phyloP scores from a whole-genome alignment of 2,113 vertebrate genomes.

The Ammodytes marinus region DNA sequence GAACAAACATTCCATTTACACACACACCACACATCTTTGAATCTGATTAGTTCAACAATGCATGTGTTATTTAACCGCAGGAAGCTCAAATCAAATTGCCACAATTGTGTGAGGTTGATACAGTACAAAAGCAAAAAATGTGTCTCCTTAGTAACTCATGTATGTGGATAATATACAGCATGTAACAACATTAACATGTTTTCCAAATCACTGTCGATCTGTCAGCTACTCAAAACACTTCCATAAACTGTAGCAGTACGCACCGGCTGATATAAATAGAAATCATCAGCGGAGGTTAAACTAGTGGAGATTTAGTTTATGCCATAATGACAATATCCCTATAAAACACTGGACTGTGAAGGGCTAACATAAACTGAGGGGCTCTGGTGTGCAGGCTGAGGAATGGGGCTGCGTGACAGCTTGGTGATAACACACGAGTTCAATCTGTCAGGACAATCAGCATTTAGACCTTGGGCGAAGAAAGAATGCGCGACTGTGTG shows the following conservation, averaged over 20 bases:
- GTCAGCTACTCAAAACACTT: conserved; percentile 10
- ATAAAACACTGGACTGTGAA: conserved; percentile 70
- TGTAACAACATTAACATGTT: conserved; percentile 31
- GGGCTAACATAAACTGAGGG: conserved; percentile 70
- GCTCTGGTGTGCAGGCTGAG: conserved; percentile 58
- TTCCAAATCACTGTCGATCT: conserved; percentile 27
- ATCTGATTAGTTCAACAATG: conserved; percentile 73
- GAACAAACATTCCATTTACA: background rate
- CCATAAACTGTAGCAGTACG: background rate
- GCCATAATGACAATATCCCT: conserved; percentile 58
- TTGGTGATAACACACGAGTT: conserved; percentile 77
- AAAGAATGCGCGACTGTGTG: conserved; percentile 69
- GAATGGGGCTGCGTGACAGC: conserved; percentile 77
- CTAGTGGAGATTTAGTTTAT: conserved; percentile 46
- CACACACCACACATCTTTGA: conserved; percentile 57
- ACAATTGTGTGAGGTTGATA: conserved; percentile 51
- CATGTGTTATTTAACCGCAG: conserved; percentile 55
- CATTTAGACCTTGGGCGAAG: conserved; percentile 63
- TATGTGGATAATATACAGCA: background rate
- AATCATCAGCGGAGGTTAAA: conserved; percentile 56
- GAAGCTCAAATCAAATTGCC: conserved; percentile 63
- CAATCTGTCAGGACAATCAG: conserved; percentile 82
- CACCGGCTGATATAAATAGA: conserved; percentile 34
- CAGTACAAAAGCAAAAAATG: conserved; percentile 33
- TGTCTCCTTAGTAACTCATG: conserved; percentile 55